phyloP scores from a whole-genome alignment of 1,140 invertebrate species.

The Magallana angulata region DNA sequence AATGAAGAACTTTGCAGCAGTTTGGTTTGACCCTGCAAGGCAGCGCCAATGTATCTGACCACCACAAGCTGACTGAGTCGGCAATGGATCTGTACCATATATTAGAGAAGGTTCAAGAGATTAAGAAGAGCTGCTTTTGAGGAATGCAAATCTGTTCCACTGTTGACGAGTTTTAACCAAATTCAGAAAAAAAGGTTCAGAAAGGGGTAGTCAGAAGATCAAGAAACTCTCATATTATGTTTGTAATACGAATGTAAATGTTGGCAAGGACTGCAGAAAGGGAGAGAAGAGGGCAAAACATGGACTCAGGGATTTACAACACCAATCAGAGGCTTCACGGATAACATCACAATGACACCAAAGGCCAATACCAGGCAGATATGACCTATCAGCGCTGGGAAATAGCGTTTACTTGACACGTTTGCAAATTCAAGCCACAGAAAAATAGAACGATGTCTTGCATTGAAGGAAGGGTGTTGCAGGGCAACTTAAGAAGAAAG shows the following conservation, averaged over 20 bases:
- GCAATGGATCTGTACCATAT: conserved; percentile 37
- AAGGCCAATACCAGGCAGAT: too few species aligned
- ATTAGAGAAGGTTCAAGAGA: not conserved
- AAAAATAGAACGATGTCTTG: not conserved
- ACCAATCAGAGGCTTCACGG: conserved; percentile 5
- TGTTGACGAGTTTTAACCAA: not conserved
- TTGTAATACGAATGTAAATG: not conserved
- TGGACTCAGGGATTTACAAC: not conserved
- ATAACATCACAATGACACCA: not conserved
- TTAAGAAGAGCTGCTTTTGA: conserved; percentile 20
- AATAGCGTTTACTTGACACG: not conserved
- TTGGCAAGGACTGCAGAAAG: not conserved
- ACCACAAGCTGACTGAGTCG: conserved; percentile 44
- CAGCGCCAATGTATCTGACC: conserved; percentile 55
- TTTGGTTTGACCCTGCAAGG: conserved; percentile 27
- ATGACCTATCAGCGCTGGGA: not conserved
- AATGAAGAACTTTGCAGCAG: conserved; percentile 15
- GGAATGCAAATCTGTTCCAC: conserved; percentile 6
- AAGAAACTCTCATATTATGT: not conserved
- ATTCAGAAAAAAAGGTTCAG: conserved; percentile 13
- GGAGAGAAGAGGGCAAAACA: not conserved
- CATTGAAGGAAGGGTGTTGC: not conserved
- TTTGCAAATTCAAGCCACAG: conserved; percentile 1
- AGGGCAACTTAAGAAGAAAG: not conserved
- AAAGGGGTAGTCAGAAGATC: conserved; percentile 47